Conservation (phyloP, 2,888 invertebrate species). For the Daptonema setosum region DNA sequence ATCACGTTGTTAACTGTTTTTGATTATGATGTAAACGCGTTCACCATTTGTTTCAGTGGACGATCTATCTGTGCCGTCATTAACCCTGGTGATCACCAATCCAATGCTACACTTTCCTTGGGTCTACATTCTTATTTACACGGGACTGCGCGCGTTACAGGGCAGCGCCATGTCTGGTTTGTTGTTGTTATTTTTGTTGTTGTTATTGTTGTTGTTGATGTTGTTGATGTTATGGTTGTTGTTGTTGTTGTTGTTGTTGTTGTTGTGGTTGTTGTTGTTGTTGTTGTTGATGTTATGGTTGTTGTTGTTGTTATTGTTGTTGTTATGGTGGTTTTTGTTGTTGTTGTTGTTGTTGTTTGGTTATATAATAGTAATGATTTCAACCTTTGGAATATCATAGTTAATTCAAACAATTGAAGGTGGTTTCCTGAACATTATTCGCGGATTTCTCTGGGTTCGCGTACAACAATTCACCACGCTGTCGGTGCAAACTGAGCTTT, state of each 20-base stretch:
- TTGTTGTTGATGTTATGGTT: no score
- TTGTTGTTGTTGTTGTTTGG: no score
- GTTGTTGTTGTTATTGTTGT: no score
- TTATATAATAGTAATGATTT: not conserved
- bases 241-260: no score
- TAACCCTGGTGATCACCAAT: not conserved
- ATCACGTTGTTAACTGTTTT: no score
- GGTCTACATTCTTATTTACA: not conserved
- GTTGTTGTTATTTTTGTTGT: not conserved
- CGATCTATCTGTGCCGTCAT: constrained; percentile 41
- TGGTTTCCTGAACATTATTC: constrained; percentile 68
- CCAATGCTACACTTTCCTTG: not conserved
- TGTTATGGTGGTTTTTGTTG: no score
- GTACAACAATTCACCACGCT: constrained; percentile 85
- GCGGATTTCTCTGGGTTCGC: constrained; percentile 77
- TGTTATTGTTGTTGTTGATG: no score
- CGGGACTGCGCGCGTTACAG: not conserved
- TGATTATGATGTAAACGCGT: no score
- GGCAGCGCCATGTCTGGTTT: not conserved
- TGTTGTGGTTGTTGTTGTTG: no score
- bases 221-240: no score
- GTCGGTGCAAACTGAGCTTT: constrained; percentile 55
- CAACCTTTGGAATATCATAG: no score
- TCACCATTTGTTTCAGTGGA: constrained; percentile 46
- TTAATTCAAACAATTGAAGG: no score